A percentile compares a stretch with the other conserved stretches of the same genome.
Evolutionary conservation across 2,888 invertebrate genomes (phyloP).

Genomic region (Proisotoma minuta): DNA sequence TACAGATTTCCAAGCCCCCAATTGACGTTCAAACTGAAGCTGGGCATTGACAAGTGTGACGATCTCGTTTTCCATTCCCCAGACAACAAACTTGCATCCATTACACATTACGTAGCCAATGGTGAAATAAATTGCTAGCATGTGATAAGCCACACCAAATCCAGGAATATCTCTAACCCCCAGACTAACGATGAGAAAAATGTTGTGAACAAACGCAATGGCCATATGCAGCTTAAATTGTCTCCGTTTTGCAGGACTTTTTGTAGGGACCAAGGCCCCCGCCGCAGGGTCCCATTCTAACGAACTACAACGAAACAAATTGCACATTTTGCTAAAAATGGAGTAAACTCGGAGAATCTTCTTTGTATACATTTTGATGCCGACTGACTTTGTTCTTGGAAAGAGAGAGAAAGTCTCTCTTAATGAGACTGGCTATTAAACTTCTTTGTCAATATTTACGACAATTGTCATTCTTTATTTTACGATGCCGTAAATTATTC

Average conservation of each 20-base stretch:
- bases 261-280: slow-evolving; percentile 3
- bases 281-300: slow-evolving; percentile 16
- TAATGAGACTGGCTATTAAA: no score
- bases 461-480: no score
- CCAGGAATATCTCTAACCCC: slow-evolving; percentile 6
- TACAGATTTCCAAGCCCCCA: neutral
- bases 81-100: slow-evolving; percentile 17
- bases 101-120: slow-evolving; percentile 24
- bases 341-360: slow-evolving; percentile 19
- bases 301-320: slow-evolving; percentile 11
- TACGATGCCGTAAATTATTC: no score
- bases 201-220: slow-evolving; percentile 20
- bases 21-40: slow-evolving; percentile 8
- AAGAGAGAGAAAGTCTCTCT: no score
- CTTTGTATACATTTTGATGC: slow-evolving; percentile 11
- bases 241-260: neutral
- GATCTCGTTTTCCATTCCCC: slow-evolving; percentile 20
- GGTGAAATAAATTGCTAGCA: slow-evolving; percentile 25
- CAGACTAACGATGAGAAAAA: slow-evolving; percentile 22
- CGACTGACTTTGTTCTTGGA: no score
- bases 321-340: slow-evolving; percentile 18
- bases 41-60: slow-evolving; percentile 24
- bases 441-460: no score
- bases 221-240: slow-evolving; percentile 21
- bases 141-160: slow-evolving; percentile 23